Evolutionary conservation across 2,113 vertebrate genomes (phyloP).

Genomic region (Aldabrachelys gigantea): DNA sequence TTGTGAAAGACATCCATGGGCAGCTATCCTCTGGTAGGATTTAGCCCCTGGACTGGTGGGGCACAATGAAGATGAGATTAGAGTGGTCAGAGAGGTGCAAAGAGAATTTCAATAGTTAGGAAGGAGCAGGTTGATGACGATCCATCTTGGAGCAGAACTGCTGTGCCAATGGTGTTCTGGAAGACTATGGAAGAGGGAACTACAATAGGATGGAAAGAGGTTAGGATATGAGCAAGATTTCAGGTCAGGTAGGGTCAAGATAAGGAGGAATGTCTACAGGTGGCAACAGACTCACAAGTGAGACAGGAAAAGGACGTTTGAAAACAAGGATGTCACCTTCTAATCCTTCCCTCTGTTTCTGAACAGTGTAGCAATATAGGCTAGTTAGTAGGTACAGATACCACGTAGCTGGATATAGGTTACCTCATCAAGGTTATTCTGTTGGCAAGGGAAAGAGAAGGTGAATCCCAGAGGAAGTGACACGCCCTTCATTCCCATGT

Average conservation of each 20-base stretch:
- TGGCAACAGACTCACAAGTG: not conserved
- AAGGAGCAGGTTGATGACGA: too few relatives aligned
- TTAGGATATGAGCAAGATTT: not conserved
- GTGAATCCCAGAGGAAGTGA: constrained; percentile 94
- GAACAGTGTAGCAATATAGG: not conserved
- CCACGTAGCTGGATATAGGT: not conserved
- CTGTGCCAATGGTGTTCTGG: too few relatives aligned
- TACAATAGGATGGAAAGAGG: not conserved
- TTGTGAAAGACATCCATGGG: too few relatives aligned
- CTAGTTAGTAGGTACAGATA: not conserved
- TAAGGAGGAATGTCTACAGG: not conserved
- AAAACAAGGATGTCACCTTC: not conserved
- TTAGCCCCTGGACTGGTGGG: too few relatives aligned
- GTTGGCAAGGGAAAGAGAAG: constrained; percentile 96
- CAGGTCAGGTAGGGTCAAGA: not conserved
- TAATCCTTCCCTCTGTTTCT: not conserved
- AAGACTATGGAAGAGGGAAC: not conserved
- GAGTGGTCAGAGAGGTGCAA: too few relatives aligned
- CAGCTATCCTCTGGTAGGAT: too few relatives aligned
- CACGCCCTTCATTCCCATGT: constrained; percentile 94
- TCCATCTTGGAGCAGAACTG: too few relatives aligned
- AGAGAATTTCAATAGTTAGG: too few relatives aligned
- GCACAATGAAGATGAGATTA: too few relatives aligned
- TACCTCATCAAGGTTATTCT: constrained; percentile 93
- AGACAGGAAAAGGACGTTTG: not conserved